Evolutionary conservation across 23 tunicate species (phyloP).

Genomic region (Diplosoma virens): DNA sequence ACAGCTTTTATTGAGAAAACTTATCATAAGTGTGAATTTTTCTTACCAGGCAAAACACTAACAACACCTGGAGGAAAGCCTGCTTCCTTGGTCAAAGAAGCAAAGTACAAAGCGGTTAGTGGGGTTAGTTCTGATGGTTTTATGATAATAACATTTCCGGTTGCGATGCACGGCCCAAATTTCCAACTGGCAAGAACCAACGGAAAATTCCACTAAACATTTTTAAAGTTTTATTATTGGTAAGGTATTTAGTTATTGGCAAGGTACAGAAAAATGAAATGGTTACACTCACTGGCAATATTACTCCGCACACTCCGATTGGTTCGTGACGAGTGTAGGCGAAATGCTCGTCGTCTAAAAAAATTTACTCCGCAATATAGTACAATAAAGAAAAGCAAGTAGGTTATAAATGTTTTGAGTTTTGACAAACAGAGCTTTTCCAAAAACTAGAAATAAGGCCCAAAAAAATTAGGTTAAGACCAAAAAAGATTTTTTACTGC

Average conservation of each 20-base stretch:
- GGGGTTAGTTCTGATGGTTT: constrained; percentile 96
- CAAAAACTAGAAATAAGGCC: too few species aligned
- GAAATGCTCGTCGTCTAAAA: constrained; percentile 50
- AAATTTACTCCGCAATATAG: neutral
- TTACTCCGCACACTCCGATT: constrained; percentile 79
- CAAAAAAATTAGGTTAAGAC: too few species aligned
- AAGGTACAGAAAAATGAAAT: neutral
- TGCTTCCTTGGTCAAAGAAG: constrained; percentile 74
- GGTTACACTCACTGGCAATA: constrained; percentile 51
- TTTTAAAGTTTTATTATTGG: too few species aligned
- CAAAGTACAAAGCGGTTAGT: constrained; percentile 73
- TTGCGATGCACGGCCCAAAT: constrained; percentile 80
- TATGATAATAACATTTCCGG: constrained; percentile 80
- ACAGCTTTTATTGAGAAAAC: too few species aligned
- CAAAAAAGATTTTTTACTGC: too few species aligned
- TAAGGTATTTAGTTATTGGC: too few species aligned
- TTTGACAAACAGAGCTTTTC: too few species aligned
- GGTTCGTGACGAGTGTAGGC: constrained; percentile 70
- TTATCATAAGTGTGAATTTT: too few species aligned
- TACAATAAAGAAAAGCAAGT: neutral
- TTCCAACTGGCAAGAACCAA: constrained; percentile 73
- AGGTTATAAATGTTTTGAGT: too few species aligned
- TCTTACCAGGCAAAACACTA: constrained; percentile 82
- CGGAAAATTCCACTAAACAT: constrained; percentile 91
- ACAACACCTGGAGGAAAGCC: constrained; percentile 95